Conservation (phyloP, 37 sponge, comb jelly and placozoan species). For the Tethya wilhelma region DNA sequence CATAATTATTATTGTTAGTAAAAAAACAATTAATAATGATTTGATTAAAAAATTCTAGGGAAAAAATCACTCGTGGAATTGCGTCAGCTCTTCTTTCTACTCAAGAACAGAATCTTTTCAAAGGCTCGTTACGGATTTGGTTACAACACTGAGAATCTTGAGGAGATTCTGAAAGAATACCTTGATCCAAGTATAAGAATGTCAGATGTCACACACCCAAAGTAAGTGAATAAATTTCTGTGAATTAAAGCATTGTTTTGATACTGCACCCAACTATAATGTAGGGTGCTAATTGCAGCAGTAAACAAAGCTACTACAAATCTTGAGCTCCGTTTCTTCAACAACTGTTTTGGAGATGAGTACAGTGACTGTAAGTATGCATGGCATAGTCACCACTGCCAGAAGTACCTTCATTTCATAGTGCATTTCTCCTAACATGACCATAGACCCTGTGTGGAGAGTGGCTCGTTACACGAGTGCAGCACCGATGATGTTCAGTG, state of each 20-base stretch:
- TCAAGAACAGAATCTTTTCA: slow-evolving; percentile 32
- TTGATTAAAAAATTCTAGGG: too few species aligned
- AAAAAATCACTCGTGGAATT: slow-evolving; percentile 38
- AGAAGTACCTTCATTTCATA: too few species aligned
- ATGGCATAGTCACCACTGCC: too few species aligned
- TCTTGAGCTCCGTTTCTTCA: slow-evolving; percentile 53
- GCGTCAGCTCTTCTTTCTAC: slow-evolving; percentile 36
- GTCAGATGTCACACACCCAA: slow-evolving; percentile 51
- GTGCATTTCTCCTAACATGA: too few species aligned
- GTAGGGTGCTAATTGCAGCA: slow-evolving; percentile 58
- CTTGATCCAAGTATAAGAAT: slow-evolving; percentile 47
- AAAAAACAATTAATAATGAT: too few species aligned
- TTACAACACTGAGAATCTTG: slow-evolving; percentile 39
- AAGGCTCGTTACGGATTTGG: slow-evolving; percentile 10
- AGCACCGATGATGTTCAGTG: slow-evolving; percentile 52
- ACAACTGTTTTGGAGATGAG: slow-evolving; percentile 58
- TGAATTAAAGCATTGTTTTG: too few species aligned
- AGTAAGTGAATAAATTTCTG: slow-evolving; percentile 41
- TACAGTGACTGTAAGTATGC: too few species aligned
- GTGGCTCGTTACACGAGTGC: slow-evolving; percentile 48
- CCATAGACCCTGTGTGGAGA: slow-evolving; percentile 49
- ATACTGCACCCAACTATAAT: too few species aligned
- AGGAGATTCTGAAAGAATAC: slow-evolving; percentile 34
- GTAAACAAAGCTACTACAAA: slow-evolving; percentile 57
- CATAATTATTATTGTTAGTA: background rate